Conservation (phyloP, 2,797 vertebrate genomes). For the Simalia tracyae region DNA sequence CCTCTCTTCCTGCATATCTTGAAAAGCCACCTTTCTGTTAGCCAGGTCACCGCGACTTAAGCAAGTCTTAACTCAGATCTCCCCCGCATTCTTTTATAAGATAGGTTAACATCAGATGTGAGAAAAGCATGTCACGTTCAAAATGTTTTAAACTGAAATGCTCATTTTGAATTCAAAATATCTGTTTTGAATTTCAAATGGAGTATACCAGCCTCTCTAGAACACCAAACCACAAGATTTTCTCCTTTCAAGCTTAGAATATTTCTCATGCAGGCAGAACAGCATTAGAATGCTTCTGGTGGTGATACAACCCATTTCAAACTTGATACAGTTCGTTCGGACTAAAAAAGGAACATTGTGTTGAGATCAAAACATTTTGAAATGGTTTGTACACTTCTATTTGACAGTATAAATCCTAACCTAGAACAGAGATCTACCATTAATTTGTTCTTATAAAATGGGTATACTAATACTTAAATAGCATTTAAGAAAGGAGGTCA, state of each 20-base stretch:
- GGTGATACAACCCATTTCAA: background rate
- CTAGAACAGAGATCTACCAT: background rate
- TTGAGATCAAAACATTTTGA: background rate
- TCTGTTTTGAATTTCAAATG: background rate
- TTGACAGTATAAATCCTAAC: slow-evolving; percentile 29
- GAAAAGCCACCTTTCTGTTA: background rate
- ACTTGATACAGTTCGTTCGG: background rate
- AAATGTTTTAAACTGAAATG: background rate
- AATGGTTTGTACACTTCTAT: background rate
- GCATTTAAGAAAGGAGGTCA: slow-evolving; percentile 23
- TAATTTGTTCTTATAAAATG: slow-evolving; percentile 29
- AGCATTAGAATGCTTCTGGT: background rate
- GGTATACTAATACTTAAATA: slow-evolving; percentile 1
- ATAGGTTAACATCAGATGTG: background rate
- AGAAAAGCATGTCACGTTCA: too few relatives aligned
- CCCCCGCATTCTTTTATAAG: slow-evolving; percentile 9
- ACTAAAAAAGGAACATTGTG: background rate
- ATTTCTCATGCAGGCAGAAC: too few relatives aligned
- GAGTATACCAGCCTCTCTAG: background rate
- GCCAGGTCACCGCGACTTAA: background rate
- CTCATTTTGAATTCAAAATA: background rate
- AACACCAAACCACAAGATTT: background rate
- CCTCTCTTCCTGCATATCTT: background rate
- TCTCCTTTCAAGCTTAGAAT: background rate
- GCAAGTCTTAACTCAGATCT: background rate